Conservation (phyloP, 2,113 vertebrate genomes). For the Columba janthina region DNA sequence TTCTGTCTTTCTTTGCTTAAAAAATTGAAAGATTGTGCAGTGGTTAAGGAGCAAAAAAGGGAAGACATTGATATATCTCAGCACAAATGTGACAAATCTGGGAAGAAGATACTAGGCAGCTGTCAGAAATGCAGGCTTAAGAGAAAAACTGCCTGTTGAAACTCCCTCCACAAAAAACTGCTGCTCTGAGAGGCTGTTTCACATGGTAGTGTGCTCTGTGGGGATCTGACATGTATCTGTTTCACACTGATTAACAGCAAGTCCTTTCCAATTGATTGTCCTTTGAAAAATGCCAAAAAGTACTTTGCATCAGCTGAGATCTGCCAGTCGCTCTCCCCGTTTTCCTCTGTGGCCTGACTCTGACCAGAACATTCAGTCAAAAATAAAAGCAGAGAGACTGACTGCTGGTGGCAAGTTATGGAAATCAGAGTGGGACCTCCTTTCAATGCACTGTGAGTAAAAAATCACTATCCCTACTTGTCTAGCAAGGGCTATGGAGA, state of each 20-base stretch:
- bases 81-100: background rate
- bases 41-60: background rate
- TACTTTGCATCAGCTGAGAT: background rate
- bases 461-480: background rate
- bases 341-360: background rate
- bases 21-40: background rate
- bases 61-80: background rate
- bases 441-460: background rate
- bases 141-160: constrained; percentile 2
- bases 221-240: background rate
- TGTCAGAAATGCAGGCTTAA: background rate
- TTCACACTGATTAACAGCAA: background rate
- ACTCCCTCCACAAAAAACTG: background rate
- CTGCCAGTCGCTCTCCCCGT: background rate
- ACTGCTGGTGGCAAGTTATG: background rate
- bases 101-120: background rate
- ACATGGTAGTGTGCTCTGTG: background rate
- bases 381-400: background rate
- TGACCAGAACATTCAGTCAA: background rate
- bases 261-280: background rate
- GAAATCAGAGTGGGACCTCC: background rate
- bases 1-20: constrained; percentile 20
- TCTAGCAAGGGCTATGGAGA: background rate
- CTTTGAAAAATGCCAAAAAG: background rate
- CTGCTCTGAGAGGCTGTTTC: background rate